Evolutionary conservation across 2,113 vertebrate species (phyloP).

Genomic region (Empidonax traillii): DNA sequence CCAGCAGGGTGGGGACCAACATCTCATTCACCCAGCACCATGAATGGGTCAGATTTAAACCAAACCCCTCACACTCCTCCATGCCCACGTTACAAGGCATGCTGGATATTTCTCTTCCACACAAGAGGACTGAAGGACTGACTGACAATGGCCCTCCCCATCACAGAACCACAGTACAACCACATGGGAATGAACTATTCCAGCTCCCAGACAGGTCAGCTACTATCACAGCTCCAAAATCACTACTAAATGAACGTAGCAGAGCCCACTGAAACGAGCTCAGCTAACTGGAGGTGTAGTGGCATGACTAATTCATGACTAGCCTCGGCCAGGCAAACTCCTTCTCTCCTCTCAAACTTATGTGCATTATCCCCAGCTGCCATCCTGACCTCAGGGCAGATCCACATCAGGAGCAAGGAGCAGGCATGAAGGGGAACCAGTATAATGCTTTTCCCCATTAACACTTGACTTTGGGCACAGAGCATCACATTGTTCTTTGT

Average conservation of each 20-base stretch:
- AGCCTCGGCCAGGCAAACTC: not conserved
- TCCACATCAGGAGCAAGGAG: not conserved
- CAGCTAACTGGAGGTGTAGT: not conserved
- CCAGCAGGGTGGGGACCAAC: not conserved
- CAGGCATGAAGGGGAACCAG: not conserved
- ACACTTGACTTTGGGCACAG: not conserved
- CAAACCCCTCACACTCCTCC: not conserved
- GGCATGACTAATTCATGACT: not conserved
- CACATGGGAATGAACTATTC: not conserved
- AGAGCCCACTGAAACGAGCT: not conserved
- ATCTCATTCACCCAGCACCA: not conserved
- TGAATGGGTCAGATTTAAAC: not conserved
- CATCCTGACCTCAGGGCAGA: not conserved
- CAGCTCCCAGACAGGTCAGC: not conserved
- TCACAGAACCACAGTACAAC: rapidly evolving
- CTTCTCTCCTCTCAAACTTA: not conserved
- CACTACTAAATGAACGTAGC: not conserved
- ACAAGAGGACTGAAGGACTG: not conserved
- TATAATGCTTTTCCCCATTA: not conserved
- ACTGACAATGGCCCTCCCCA: rapidly evolving
- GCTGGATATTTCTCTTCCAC: not conserved
- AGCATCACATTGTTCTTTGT: not conserved
- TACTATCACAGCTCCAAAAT: not conserved
- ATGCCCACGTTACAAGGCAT: not conserved
- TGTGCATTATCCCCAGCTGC: not conserved